A percentile compares a stretch with the other conserved stretches of the same genome.
Evolutionary conservation across 2,797 vertebrate genomes (phyloP).

Genomic region (Phoxinus dragarum): DNA sequence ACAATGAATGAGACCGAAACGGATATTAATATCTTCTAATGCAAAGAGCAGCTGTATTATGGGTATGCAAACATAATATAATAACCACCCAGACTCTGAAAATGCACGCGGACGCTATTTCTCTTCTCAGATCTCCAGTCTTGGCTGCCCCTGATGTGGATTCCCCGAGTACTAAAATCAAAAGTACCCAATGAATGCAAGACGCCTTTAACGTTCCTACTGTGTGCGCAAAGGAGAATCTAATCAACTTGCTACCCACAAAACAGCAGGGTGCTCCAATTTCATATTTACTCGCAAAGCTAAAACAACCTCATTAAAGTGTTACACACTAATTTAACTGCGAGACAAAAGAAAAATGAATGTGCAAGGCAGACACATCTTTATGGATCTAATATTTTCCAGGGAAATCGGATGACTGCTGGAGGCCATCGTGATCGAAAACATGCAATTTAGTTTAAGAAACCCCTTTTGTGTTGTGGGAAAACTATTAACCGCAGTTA

Average conservation of each 20-base stretch:
- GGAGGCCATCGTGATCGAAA: background rate
- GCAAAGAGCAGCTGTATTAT: slow-evolving; percentile 15
- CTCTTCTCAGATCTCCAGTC: background rate
- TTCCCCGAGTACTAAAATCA: slow-evolving; percentile 28
- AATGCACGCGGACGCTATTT: background rate
- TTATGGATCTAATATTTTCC: slow-evolving; percentile 32
- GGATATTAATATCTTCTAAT: slow-evolving; percentile 40
- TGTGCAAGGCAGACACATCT: slow-evolving; percentile 18
- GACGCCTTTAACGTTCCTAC: slow-evolving; percentile 46
- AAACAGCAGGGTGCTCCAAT: slow-evolving; percentile 50
- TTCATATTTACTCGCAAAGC: slow-evolving; percentile 50
- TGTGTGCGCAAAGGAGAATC: slow-evolving; percentile 40
- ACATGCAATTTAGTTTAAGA: slow-evolving; percentile 4
- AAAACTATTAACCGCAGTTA: background rate
- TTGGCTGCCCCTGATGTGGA: slow-evolving; percentile 3
- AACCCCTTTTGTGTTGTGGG: background rate
- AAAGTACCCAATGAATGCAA: slow-evolving; percentile 18
- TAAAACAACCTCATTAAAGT: slow-evolving; percentile 49
- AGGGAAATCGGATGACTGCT: background rate
- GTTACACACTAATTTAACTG: slow-evolving; percentile 47
- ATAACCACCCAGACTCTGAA: slow-evolving; percentile 23
- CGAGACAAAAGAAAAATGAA: slow-evolving; percentile 35
- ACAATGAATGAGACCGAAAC: slow-evolving; percentile 21
- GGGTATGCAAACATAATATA: slow-evolving; percentile 9
- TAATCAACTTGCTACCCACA: slow-evolving; percentile 51